phyloP scores from a whole-genome alignment of 1,140 invertebrate species.

The Lordiphosa collinella region DNA sequence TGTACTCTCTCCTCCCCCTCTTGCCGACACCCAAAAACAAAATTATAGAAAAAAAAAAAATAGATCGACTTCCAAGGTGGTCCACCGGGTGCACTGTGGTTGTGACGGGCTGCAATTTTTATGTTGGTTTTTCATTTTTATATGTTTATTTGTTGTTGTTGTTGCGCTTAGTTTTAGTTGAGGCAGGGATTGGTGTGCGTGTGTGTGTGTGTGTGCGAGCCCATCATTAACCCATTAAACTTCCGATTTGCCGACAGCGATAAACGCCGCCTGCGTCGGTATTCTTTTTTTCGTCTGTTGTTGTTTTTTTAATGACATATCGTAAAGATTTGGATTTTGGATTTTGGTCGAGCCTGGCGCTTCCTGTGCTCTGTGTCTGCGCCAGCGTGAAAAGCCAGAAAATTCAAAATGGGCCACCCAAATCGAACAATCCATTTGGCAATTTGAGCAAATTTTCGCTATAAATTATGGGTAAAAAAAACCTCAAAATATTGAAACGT shows the following conservation, averaged over 20 bases:
- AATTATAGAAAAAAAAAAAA: not conserved
- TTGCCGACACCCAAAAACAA: not conserved
- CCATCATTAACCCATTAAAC: conserved; percentile 78
- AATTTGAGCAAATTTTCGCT: conserved; percentile 72
- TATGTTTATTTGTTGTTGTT: conserved; percentile 69
- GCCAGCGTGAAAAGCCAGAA: conserved; percentile 15
- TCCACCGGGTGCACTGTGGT: conserved; percentile 67
- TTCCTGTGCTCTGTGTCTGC: conserved; percentile 53
- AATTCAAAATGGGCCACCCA: conserved; percentile 38
- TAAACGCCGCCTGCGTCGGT: conserved; percentile 48
- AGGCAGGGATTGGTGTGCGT: conserved; percentile 3
- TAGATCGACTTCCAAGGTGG: conserved; percentile 52
- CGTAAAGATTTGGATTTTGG: conserved; percentile 72
- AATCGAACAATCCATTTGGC: conserved; percentile 6
- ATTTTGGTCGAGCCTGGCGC: conserved; percentile 28
- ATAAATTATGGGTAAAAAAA: conserved; percentile 60
- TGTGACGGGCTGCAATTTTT: conserved; percentile 70
- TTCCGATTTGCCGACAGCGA: conserved; percentile 77
- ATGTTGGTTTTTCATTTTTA: conserved; percentile 70
- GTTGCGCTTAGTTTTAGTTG: conserved; percentile 26
- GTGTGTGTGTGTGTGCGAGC: conserved; percentile 23
- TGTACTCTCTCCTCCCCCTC: no score
- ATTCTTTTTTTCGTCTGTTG: conserved; percentile 18
- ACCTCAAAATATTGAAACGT: conserved; percentile 69
- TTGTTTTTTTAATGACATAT: conserved; percentile 70